Evolutionary conservation across 1,140 invertebrate species (phyloP), one percentile per base, ranked within the genome.

Genomic region (Stenopsyche tienmushanensis): DNA sequence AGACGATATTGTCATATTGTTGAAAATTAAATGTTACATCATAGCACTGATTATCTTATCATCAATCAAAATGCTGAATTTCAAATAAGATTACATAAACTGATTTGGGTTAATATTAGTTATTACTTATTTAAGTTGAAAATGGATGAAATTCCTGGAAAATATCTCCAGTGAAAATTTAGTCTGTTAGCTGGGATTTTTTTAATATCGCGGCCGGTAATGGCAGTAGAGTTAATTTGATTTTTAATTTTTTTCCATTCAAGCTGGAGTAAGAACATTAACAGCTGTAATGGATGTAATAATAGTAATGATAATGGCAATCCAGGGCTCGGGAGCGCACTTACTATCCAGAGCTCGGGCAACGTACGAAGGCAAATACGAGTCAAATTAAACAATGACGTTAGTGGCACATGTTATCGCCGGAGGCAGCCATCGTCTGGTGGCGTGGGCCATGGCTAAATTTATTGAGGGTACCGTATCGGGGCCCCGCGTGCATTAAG

Each of bases 401-500:
- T n/a, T n/a, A n/a, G n/a, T n/a, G n/a, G n/a, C 34, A 39, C 34
- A 39, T 39, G 34, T 39, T 39, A 39, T 39, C 34, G 34, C 34
- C 34, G n/a, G n/a, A 39, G 34, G 7, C 34, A 39, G 34, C 34
- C 34, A 39, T 39, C 34, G 34, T 39, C 34, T 39, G 34, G n/a
- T n/a, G n/a, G n/a, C n/a, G n/a, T n/a, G n/a, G n/a, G n/a, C n/a
- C n/a, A n/a, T n/a, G 9, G 17, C 7, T 8, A 21, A 24, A 52
- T 52, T 52, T 52, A 52, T 52, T 24, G 49, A 52, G 49, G 49
- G 49, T 52, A 24, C 45, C 23, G 23, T 49, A 17, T 49, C 17
- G 23, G 25, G 50, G 50, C 7, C 24, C 21, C 21, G 47, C 47
- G 1, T 18, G 3, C 15, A 18, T 5, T 13, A 7, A 13, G 29